A percentile compares a stretch with the other conserved stretches of the same genome.
Evolutionary conservation across 2,113 vertebrate genomes (phyloP).

Genomic region (Benitochromis conjunctus): DNA sequence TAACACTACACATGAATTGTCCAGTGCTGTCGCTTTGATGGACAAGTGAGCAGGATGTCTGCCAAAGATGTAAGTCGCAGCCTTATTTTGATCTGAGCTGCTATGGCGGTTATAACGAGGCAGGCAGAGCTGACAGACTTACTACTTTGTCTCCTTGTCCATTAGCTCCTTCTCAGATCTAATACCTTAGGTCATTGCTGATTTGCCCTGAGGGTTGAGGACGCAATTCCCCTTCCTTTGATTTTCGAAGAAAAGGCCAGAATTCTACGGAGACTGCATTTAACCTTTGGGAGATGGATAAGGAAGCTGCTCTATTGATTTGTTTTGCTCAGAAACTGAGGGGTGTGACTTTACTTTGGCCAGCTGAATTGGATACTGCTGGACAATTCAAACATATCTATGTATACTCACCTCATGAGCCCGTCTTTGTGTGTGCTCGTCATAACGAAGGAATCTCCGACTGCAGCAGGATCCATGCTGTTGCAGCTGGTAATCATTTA

Average conservation of each 20-base stretch:
- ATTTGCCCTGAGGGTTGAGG: constrained; percentile 37
- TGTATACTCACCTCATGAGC: background rate
- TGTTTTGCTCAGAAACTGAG: constrained; percentile 37
- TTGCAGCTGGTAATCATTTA: background rate
- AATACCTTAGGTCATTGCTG: constrained; percentile 33
- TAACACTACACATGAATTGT: background rate
- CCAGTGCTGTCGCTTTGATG: constrained; percentile 24
- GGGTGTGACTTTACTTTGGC: background rate
- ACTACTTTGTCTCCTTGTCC: constrained; percentile 15
- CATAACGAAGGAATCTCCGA: background rate
- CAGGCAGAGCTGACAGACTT: constrained; percentile 34
- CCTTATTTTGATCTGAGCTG: constrained; percentile 19
- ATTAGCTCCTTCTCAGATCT: constrained; percentile 29
- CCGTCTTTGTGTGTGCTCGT: fast-evolving
- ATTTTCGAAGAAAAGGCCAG: constrained; percentile 53
- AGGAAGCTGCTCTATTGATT: constrained; percentile 55
- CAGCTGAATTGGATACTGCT: background rate
- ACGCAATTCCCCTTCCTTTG: constrained; percentile 26
- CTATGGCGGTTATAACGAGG: constrained; percentile 3
- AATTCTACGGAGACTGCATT: constrained; percentile 46
- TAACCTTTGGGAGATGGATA: constrained; percentile 66
- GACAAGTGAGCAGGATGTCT: constrained; percentile 47
- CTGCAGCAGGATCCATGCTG: background rate
- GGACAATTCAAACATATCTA: background rate
- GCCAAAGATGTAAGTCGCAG: constrained; percentile 20